A percentile compares a stretch with the other conserved stretches of the same genome.
phyloP scores from a whole-genome alignment of 2,888 invertebrate genomes.

The Steinernema scapterisci region DNA sequence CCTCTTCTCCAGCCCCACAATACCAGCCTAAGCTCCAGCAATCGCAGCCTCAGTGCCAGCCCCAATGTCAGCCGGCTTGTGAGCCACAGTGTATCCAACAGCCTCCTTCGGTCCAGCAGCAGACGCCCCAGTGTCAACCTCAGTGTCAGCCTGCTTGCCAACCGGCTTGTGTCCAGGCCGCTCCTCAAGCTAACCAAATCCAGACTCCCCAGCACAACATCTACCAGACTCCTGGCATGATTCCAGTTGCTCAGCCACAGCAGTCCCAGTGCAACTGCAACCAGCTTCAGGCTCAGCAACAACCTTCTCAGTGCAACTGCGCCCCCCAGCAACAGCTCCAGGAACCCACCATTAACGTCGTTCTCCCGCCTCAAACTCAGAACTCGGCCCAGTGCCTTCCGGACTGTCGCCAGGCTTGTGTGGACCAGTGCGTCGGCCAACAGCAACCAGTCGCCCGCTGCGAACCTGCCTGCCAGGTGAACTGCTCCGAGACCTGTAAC shows the following conservation, averaged over 20 bases:
- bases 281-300: slow-evolving; percentile 21
- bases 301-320: slow-evolving; percentile 12
- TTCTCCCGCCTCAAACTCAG: slow-evolving; percentile 6
- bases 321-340: background rate
- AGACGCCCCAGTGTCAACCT: background rate
- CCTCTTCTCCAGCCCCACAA: background rate
- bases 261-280: slow-evolving; percentile 28
- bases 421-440: slow-evolving; percentile 10
- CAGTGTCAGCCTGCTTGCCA: slow-evolving; percentile 15
- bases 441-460: slow-evolving; percentile 21
- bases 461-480: slow-evolving; percentile 17
- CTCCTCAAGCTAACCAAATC: background rate
- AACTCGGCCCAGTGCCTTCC: slow-evolving; percentile 6
- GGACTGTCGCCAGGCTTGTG: background rate
- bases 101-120: background rate
- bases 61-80: slow-evolving; percentile 17
- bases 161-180: background rate
- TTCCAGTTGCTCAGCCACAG: background rate
- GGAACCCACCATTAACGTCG: background rate
- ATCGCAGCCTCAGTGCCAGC: slow-evolving; percentile 25
- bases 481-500: slow-evolving; percentile 10
- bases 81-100: slow-evolving; percentile 8
- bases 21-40: background rate
- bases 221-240: background rate
- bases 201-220: slow-evolving; percentile 1